These are phyloP conservation scores for Paracanthobrama guichenoti DNA, from an alignment of 2,113 vertebrate species.

Conservation along the genomic window DNA sequence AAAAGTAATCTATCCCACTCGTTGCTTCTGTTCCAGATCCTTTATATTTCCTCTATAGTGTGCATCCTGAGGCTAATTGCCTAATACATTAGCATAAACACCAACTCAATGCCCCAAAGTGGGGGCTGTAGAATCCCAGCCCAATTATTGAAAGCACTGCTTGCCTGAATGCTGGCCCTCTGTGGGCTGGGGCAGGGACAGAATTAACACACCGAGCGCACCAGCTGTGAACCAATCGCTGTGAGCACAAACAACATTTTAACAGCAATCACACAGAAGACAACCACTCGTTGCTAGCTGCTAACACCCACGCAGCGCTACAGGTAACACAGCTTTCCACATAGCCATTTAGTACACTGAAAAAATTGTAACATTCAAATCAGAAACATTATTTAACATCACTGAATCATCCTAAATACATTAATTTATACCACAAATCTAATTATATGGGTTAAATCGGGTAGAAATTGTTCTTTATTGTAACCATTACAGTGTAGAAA, in stretches of 20 bases:
- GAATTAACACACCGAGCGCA: slow-evolving; percentile 52
- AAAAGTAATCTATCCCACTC: not conserved
- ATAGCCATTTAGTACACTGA: not conserved
- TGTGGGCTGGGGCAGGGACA: slow-evolving; percentile 59
- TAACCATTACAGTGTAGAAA: not conserved
- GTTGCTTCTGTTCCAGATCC: slow-evolving; percentile 24
- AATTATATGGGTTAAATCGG: too few species aligned
- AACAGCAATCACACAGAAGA: slow-evolving; percentile 6
- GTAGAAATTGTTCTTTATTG: too few species aligned
- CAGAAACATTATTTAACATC: too few species aligned
- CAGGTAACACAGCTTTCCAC: slow-evolving; percentile 35
- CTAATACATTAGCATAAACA: slow-evolving; percentile 74
- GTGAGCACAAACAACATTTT: slow-evolving; percentile 28
- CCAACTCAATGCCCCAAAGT: slow-evolving; percentile 63
- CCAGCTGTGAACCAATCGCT: slow-evolving; percentile 55
- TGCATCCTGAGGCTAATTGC: slow-evolving; percentile 74
- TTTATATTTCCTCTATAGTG: slow-evolving; percentile 53
- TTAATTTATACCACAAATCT: too few species aligned
- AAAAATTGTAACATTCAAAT: too few species aligned
- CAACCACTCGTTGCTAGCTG: slow-evolving; percentile 41
- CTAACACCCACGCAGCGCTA: slow-evolving; percentile 43
- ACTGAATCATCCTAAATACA: too few species aligned
- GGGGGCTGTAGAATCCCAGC: slow-evolving; percentile 70
- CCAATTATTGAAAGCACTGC: slow-evolving; percentile 73
- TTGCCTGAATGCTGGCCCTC: slow-evolving; percentile 63